Evolutionary conservation across 2,888 invertebrate genomes (phyloP).

Genomic region (Dasysyrphus albostriatus): DNA sequence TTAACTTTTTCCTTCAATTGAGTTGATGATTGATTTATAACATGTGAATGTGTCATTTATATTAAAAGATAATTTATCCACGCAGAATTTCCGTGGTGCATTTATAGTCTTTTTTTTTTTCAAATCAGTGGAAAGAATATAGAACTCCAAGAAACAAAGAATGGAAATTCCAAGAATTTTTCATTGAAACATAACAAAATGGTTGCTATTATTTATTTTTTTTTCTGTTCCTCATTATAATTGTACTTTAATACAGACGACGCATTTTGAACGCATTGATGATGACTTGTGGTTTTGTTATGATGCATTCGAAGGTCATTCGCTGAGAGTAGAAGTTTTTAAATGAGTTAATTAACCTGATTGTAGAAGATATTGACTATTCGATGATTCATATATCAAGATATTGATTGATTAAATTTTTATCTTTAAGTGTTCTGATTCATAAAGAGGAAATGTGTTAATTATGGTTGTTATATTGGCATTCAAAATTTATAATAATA

Average conservation of each 20-base stretch:
- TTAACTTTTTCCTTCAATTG: not conserved
- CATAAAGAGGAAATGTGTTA: constrained; percentile 46
- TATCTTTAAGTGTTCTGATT: constrained; percentile 38
- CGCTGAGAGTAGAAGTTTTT: constrained; percentile 14
- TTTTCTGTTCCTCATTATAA: not conserved
- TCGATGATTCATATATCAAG: constrained; percentile 47
- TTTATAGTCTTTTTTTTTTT: constrained; percentile 26
- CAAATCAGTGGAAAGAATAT: constrained; percentile 9
- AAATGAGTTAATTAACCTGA: constrained; percentile 53
- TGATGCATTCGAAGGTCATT: constrained; percentile 28
- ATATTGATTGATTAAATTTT: constrained; percentile 4
- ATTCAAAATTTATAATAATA: not conserved
- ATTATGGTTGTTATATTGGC: constrained; percentile 12
- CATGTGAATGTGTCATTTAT: constrained; percentile 27
- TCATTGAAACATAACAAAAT: constrained; percentile 10
- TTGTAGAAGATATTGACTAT: not conserved
- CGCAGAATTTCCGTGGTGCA: constrained; percentile 52
- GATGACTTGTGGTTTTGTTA: constrained; percentile 7
- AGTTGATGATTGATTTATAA: constrained; percentile 48
- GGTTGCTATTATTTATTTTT: constrained; percentile 17
- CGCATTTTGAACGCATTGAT: constrained; percentile 13
- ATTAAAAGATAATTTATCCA: constrained; percentile 8
- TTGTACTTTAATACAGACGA: constrained; percentile 4
- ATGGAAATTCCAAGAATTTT: constrained; percentile 61
- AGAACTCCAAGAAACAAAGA: constrained; percentile 17